Evolutionary conservation across 2,113 vertebrate species (phyloP).

Genomic region (Choloepus hoffmanni): DNA sequence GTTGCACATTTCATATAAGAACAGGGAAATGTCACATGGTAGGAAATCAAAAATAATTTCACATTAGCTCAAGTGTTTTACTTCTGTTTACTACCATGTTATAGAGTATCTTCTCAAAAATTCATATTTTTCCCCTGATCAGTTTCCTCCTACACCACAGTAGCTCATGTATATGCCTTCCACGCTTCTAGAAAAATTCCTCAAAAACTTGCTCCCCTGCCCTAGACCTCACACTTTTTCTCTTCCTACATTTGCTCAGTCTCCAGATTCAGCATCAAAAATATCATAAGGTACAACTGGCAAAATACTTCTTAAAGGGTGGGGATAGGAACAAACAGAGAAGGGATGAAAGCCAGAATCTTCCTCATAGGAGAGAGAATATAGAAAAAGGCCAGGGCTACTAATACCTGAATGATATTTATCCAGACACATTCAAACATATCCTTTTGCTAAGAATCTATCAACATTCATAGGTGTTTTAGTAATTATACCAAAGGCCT

Average conservation of each 20-base stretch:
- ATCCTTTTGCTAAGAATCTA: background rate
- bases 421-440: constrained; percentile 26
- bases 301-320: background rate
- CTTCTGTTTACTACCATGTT: background rate
- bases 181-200: background rate
- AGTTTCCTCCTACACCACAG: background rate
- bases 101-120: background rate
- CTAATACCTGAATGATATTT: background rate
- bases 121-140: background rate
- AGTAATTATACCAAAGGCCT: constrained; percentile 52
- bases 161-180: background rate
- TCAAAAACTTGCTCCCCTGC: background rate
- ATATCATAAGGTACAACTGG: background rate
- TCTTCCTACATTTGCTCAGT: background rate
- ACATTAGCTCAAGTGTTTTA: background rate
- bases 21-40: background rate
- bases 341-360: background rate
- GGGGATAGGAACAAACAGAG: background rate
- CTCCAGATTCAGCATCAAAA: background rate
- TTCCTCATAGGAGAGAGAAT: background rate
- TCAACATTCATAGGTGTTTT: constrained; percentile 8
- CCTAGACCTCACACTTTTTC: background rate
- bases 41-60: background rate
- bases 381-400: constrained; percentile 24
- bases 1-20: background rate